Base-by-base conservation (phyloP, 2,113 vertebrate genomes). In the Heteronetta atricapilla region DNA sequence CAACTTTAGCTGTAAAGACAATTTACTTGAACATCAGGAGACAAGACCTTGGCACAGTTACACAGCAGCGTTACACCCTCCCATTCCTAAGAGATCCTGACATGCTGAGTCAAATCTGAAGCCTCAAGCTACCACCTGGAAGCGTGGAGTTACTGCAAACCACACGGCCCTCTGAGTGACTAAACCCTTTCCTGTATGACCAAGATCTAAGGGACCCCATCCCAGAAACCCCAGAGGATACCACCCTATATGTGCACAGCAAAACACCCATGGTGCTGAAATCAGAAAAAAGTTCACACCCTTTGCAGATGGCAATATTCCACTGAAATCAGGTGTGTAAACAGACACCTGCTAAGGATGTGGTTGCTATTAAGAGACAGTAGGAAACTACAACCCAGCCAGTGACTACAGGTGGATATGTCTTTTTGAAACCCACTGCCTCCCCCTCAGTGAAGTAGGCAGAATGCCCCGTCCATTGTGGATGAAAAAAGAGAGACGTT, bases 311-410 rank as follows among this genome's bases (percentile, higher is more conserved):
- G 93, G 92, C 93, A 93, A 48, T 62, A 86, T 69, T 84, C 92
- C 95, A 88, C 80, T 73, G 40, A 94, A 90, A 93, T 96, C 93
- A 95, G 90, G 95, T 96, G 83, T 92, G 88, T 82, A 81, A 89
- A 96, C 90, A 91, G 86, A 96, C 94, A 96, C 92, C 95, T 97
- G 95, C 93, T 90, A 64, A 96, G 94, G 95, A 96, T 96, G 94
- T 96, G 95, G 95, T 95, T 95, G 94, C 84, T 90, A 60, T 87
- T 69, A 64, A 96, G 88, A 97, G 81, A 92, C 93, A 66, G 67
- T 92, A 95, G 88, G 91, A 97, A 95, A 94, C 78, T 96, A 92
- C 92, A 90, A 94, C 77, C 67, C 86, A 86, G 83, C 50, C 90
- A 87, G 55, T 76, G 74, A 79, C 90, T 93, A 95, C 93, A 97